Conservation (phyloP, 2,797 vertebrate species). For the Syncerus caffer region DNA sequence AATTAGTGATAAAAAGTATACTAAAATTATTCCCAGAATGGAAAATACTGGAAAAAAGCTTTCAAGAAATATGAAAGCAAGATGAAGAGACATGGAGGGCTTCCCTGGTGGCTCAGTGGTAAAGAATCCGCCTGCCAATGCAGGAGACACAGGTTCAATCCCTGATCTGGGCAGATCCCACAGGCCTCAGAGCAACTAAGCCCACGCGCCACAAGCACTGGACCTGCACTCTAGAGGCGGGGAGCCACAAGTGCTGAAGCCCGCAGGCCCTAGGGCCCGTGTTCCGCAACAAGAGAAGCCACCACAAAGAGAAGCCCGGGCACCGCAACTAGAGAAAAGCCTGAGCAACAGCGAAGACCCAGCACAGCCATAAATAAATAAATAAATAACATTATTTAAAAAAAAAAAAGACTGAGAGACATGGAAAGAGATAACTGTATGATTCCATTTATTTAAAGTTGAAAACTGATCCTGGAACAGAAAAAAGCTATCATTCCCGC, state of each 20-base stretch:
- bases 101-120: neutral
- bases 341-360: neutral
- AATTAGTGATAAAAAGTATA: neutral
- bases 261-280: fast-evolving
- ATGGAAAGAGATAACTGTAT: neutral
- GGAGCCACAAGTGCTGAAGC: neutral
- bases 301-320: fast-evolving
- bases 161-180: neutral
- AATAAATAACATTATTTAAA: neutral
- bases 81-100: neutral
- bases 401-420: neutral
- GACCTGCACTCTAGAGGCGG: fast-evolving
- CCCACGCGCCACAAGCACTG: fast-evolving
- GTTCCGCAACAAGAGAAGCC: neutral
- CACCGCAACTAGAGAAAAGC: neutral
- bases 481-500: neutral
- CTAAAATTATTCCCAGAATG: neutral
- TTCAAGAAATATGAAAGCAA: neutral
- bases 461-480: neutral
- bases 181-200: neutral
- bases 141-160: neutral
- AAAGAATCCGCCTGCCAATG: neutral
- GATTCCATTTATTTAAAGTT: neutral
- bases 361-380: neutral
- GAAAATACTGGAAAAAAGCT: neutral